Base-by-base conservation (phyloP, 2,113 vertebrate genomes). In the Anas platyrhynchos region DNA sequence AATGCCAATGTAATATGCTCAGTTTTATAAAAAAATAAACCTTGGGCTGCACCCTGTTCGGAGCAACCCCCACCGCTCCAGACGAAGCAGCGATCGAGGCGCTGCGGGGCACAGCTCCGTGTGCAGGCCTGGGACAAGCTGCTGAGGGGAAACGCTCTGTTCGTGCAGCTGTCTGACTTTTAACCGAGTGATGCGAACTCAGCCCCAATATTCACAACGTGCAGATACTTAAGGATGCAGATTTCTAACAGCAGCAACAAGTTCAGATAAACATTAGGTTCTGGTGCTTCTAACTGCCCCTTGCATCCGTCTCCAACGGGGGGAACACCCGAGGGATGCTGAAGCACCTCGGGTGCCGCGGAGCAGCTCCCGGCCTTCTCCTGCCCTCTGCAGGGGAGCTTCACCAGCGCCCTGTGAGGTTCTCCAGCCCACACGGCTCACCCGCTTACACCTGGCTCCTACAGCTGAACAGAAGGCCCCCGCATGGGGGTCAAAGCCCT, bases 331-430 rank as follows among this genome's bases (percentile, higher is more conserved):
- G 21, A 25, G 22, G 22, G 48, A 22, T 48, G 46, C 46, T 48
- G 46, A 48, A 48, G 46, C 46, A 48, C 48, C 48, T 50, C 48
- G 1, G 6, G 56, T 6, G 48, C 0, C 9, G 41, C 20, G 46
- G 46, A 48, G 46, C 46, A 48, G 62, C 26, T 36, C 27, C n/a
- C 58, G 14, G 55, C 25, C 11, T 36, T 56, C 58, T 25, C 8
- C 50, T 75, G 76, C 71, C 58, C 48, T 29, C 80, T 32, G 3
- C 36, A 34, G 76, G 52, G 38, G 5, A 32, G 22, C 61, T 59
- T 6, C 23, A 9, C 23, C 29, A 69, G 32, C 0, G 9, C 68
- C 6, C 3, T 3, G 1, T 23, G 7, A 13, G 6, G 31, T 63
- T 43, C 68, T 36, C 69, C 41, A 43, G 0, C 21, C 34, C 11